Conservation (phyloP, 23 tunicate species). For the Ascidia mentula region DNA sequence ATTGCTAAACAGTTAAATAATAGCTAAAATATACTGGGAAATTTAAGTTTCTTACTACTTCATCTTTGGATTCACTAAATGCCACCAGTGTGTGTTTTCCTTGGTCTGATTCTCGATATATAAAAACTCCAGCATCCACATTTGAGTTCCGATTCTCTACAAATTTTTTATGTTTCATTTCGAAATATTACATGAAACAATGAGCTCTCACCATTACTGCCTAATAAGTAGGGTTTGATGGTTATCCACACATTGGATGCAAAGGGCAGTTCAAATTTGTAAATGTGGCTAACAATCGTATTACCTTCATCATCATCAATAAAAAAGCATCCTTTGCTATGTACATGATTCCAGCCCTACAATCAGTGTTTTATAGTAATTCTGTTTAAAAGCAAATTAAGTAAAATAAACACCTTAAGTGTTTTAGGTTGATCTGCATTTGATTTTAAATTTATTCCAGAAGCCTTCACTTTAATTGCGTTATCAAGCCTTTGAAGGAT, state of each 20-base stretch:
- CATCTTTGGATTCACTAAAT: constrained; percentile 17
- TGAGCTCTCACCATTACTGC: background rate
- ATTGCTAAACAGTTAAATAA: constrained; percentile 6
- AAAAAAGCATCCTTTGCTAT: constrained; percentile 51
- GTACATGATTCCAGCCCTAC: constrained; percentile 28
- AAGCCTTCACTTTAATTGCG: constrained; percentile 6
- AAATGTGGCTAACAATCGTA: constrained; percentile 19
- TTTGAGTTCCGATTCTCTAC: constrained; percentile 1
- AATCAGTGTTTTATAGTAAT: background rate
- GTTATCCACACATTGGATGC: constrained; percentile 57
- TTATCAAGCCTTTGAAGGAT: background rate
- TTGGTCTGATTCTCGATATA: background rate
- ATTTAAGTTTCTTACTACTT: background rate
- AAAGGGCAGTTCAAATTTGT: constrained; percentile 18
- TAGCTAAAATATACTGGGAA: background rate
- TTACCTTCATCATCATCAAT: constrained; percentile 24
- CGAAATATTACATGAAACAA: background rate
- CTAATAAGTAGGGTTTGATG: constrained; percentile 20
- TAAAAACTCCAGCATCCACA: constrained; percentile 22
- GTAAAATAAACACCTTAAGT: constrained; percentile 2
- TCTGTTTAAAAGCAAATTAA: background rate
- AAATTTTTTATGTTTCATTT: background rate
- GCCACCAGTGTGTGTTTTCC: constrained; percentile 2
- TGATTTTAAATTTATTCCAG: background rate
- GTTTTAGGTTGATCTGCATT: constrained; percentile 14